Evolutionary conservation across 1,140 invertebrate genomes (phyloP).

Genomic region (Ganaspis sp.): DNA sequence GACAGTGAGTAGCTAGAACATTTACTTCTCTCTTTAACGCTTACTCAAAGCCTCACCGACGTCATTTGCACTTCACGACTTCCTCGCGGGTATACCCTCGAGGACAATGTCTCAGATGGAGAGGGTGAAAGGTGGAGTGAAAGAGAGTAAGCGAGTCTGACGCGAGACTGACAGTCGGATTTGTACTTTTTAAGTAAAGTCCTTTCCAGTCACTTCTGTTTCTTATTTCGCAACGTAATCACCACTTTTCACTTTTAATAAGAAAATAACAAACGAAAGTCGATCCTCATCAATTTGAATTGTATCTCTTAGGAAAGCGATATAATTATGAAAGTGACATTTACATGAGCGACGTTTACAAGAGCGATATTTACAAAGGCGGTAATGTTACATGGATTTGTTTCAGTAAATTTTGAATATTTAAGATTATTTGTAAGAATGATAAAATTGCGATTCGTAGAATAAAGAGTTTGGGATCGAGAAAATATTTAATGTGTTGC

Average conservation of each 20-base stretch:
- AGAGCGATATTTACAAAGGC: no score
- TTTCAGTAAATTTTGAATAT: no score
- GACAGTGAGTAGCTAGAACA: conserved; percentile 22
- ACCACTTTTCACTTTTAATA: background rate
- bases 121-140: conserved; percentile 47
- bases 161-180: conserved; percentile 62
- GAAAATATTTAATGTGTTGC: conserved; percentile 3
- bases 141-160: conserved; percentile 42
- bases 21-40: conserved; percentile 34
- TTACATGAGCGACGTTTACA: no score
- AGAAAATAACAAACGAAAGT: background rate
- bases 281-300: background rate
- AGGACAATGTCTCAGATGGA: conserved; percentile 38
- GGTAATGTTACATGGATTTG: no score
- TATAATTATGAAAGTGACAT: no score
- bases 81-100: conserved; percentile 32
- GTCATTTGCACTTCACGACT: conserved; percentile 61
- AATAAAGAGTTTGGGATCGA: background rate
- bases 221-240: conserved; percentile 20
- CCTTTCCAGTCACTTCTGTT: conserved; percentile 35
- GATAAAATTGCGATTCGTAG: background rate
- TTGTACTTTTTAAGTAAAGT: conserved; percentile 62
- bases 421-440: no score
- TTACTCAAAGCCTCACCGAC: conserved; percentile 54
- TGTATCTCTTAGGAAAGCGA: no score